Base-by-base conservation (phyloP, 2,888 invertebrate genomes). In the Tillus elongatus region DNA sequence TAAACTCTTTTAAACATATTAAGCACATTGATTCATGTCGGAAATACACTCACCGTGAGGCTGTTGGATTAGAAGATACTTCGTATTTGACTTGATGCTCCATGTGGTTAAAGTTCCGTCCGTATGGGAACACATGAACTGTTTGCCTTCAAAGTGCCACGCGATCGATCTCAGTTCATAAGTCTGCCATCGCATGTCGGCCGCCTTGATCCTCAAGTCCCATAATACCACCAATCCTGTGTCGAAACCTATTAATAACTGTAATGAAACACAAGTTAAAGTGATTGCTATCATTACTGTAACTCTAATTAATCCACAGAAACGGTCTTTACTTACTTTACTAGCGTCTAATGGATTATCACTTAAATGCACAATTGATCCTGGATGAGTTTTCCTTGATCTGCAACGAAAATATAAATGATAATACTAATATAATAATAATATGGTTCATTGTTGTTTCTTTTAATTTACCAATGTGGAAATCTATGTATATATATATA, bases 141-240 rank as follows among this genome's bases (percentile, higher is more conserved):
- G 87, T 70, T 92, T 93, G 49, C 96, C 98, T 69, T 98, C 97
- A 69, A 88, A 83, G 66, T 96, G 93, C 98, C 98, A 98, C 45
- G 89, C 78, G 55, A 92, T 79, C 36, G 92, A 91, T 58, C 84
- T 78, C 51, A 95, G 71, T 61, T 88, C 88, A 14, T 74, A 71
- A 37, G 82, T 74, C 56, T 78, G 75, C 68, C 82, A 87, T 60
- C 92, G 76, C 68, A 82, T 78, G 60, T 98, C 97, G 27, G 88
- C 91, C 51, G 69, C 69, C 67, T 86, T 88, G 54, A 74, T 78
- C 56, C 83, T 81, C 61, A 98, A 74, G 72, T 98, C 96, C 98
- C 98, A 98, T 53, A 95, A 74, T 32, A 90, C 93, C 53, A 97
- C 77, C 58, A 87, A 82, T 13, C 98, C 98, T 48, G 82, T 79